phyloP scores from a whole-genome alignment of 1,140 invertebrate genomes.

The Orius insidiosus region DNA sequence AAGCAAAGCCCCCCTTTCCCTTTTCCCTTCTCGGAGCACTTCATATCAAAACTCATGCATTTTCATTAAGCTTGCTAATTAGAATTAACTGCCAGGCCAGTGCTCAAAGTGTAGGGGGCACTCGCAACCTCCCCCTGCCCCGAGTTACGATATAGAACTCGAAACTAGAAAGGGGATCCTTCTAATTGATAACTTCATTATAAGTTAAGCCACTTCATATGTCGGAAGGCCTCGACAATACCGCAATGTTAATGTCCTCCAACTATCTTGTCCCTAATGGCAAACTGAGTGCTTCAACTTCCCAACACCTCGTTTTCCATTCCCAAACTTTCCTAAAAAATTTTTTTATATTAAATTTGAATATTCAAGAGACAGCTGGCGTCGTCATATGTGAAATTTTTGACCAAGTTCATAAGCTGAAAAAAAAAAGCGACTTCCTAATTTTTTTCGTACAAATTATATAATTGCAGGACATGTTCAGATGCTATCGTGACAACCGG shows the following conservation, averaged over 20 bases:
- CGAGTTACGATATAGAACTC: not conserved
- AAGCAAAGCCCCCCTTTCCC: slow-evolving; percentile 6
- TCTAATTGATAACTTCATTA: slow-evolving; percentile 16
- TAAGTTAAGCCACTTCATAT: slow-evolving; percentile 7
- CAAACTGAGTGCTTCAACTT: too few relatives aligned
- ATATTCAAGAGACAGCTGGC: slow-evolving; percentile 10
- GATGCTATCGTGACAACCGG: too few relatives aligned
- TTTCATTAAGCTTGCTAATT: slow-evolving; percentile 15
- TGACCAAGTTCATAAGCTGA: too few relatives aligned
- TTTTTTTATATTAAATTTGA: too few relatives aligned
- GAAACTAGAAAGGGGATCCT: slow-evolving; percentile 1
- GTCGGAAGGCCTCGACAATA: not conserved
- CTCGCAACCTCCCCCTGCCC: not conserved
- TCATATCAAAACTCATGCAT: slow-evolving; percentile 17
- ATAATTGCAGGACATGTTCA: too few relatives aligned
- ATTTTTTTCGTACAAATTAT: too few relatives aligned
- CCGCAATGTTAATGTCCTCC: not conserved
- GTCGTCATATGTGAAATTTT: not conserved
- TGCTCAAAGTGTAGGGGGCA: slow-evolving; percentile 3
- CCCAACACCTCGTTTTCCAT: too few relatives aligned
- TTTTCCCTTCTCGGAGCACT: slow-evolving; percentile 7
- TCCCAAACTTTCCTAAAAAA: too few relatives aligned
- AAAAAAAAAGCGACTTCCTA: not conserved
- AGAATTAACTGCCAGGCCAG: slow-evolving; percentile 11
- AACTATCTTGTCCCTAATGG: slow-evolving; percentile 6